Conservation (phyloP, 2,797 vertebrate genomes). For the Thripadectes ignobilis region DNA sequence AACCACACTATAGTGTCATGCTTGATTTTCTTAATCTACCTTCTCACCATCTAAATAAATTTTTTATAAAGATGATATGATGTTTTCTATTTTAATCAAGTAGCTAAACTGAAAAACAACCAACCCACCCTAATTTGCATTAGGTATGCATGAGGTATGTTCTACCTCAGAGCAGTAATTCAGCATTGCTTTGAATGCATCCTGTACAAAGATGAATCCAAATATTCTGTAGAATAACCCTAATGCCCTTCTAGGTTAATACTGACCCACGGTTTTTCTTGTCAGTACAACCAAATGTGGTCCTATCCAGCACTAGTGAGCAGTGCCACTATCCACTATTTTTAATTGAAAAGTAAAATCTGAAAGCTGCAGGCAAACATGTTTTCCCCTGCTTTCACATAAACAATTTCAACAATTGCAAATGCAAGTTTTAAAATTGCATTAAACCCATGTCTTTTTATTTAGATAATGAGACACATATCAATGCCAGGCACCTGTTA, state of each 20-base stretch:
- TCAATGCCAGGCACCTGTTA: neutral
- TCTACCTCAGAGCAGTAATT: neutral
- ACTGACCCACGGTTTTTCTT: neutral
- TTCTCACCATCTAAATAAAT: neutral
- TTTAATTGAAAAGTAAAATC: neutral
- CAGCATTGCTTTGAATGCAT: neutral
- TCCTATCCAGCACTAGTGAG: neutral
- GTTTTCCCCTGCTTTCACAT: neutral
- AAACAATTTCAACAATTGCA: neutral
- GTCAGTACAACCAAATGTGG: neutral
- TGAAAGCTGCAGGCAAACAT: neutral
- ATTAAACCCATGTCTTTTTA: neutral
- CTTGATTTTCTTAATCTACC: neutral
- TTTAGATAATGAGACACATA: neutral
- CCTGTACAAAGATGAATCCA: neutral
- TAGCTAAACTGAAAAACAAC: neutral
- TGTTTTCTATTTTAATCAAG: neutral
- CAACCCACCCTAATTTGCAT: neutral
- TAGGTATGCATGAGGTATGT: too few relatives aligned
- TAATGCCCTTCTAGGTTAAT: neutral
- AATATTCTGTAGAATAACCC: neutral
- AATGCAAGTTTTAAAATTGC: neutral
- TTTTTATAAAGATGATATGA: neutral
- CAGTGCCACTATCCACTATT: neutral
- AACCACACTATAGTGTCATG: neutral